Evolutionary conservation across 2,113 vertebrate genomes (phyloP).

Genomic region (Paralichthys olivaceus): DNA sequence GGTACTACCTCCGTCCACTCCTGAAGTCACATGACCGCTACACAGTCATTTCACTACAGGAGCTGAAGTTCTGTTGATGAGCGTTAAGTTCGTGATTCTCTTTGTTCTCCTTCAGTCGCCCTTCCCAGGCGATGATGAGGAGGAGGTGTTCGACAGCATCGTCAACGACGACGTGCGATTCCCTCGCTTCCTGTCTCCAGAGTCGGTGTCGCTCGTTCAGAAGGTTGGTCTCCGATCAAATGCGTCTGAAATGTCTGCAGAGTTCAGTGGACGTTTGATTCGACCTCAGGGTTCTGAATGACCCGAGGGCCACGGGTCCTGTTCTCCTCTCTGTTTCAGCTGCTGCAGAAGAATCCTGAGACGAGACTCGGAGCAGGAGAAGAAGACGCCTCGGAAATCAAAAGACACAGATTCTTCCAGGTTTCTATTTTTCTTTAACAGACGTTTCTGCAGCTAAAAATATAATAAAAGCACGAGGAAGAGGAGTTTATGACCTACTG

Average conservation of each 20-base stretch:
- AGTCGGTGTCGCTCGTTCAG: conserved; percentile 87
- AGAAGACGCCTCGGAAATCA: conserved; percentile 89
- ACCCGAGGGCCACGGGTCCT: not conserved
- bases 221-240: conserved; percentile 79
- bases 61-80: not conserved
- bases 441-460: no score
- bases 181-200: conserved; percentile 87
- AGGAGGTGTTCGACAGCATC: conserved; percentile 97
- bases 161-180: conserved; percentile 90
- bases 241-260: no score
- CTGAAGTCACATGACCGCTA: no score
- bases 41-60: not conserved
- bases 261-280: not conserved
- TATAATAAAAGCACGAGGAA: no score
- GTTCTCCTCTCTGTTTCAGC: conserved; percentile 72
- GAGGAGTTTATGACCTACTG: no score
- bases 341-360: conserved; percentile 91
- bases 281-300: not conserved
- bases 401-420: conserved; percentile 90
- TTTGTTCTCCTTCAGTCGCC: conserved; percentile 83
- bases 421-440: conserved; percentile 65
- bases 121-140: conserved; percentile 95
- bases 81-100: no score
- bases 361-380: conserved; percentile 89
- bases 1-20: conserved; percentile 45